Evolutionary conservation across 2,888 invertebrate species (phyloP), one percentile per base, ranked within the genome.

Genomic region (Meloe dianella): DNA sequence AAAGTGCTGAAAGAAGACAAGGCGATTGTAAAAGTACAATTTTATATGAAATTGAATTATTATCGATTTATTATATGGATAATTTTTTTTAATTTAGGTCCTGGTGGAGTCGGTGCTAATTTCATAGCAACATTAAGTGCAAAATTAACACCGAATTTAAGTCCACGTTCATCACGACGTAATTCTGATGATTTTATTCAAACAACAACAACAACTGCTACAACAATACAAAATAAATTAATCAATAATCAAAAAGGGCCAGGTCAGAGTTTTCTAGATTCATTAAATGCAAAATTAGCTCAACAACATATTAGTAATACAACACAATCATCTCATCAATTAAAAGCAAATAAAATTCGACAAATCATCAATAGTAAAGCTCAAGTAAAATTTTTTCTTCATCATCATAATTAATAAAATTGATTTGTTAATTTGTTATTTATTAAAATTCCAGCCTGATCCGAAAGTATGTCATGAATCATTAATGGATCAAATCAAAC

Each of bases 401-500:
- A 20, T 24, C 12, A 24, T 65, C 57, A 64, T 61, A 63, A 61
- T 66, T 62, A 27, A 38, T 20, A 47, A 60, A n/a, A n/a, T n/a
- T n/a, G n/a, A n/a, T n/a, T n/a, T n/a, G n/a, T n/a, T n/a, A n/a
- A n/a, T n/a, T n/a, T 61, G 56, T 65, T 64, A 64, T 70, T 74
- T 64, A 10, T 47, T 47, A 10, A 17, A 12, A 12, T 85, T 84
- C 62, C 84, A 91, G 88, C 91, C 92, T 66, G 93, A 94, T 83
- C 92, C 93, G 0, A 88, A 91, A 67, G 85, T 90, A 35, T 92
- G 92, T 76, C 92, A 93, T 84, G 95, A 94, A 73, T 95, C 95
- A 0, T 86, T 96, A n/a, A 94, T 96, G 95, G 96, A 96, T 86
- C 96, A 96, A 81, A 96, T 96, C 69, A 92, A 94, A 78, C 89